Base-by-base conservation (phyloP, 2,888 invertebrate species). In the Glaucopsyche alexis region DNA sequence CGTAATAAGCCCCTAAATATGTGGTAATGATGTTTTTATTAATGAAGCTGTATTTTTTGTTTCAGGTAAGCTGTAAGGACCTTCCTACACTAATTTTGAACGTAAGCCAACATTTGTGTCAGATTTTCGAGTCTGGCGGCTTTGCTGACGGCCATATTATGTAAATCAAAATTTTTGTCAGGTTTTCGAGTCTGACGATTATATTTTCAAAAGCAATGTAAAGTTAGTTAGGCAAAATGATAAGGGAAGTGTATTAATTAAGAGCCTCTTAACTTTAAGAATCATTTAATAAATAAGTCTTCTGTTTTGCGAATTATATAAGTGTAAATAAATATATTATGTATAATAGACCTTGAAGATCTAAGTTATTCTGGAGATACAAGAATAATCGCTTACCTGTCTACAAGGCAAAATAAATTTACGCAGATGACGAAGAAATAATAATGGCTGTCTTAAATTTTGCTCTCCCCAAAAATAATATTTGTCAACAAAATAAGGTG, bases 41-140 rank as follows among this genome's bases (percentile, higher is more conserved):
- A 55, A 55, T 49, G 19, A 49, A 14, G 38, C 29, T 29, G 40
- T 40, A 40, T 38, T 71, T 52, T 47, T 40, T 71, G 71, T 71
- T 71, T 52, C 71, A 71, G 71, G 71, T 71, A 71, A n/a, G n/a
- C n/a, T n/a, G n/a, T n/a, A n/a, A 45, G 7, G 1, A n/a, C 38
- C 49, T 19, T 16, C 42, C 9, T 11, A 60, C 29, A 60, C 7
- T 13, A 11, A 55, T 19, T 7, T 52, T 9, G 3, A 6, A 60
- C 3, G 60, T 60, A 13, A 29, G 55, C 55, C 29, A 47, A 47
- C 47, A 9, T 9, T n/a, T n/a, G n/a, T n/a, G n/a, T n/a, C n/a
- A n/a, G n/a, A n/a, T n/a, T 13, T 47, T 47, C 47, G 4, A 29
- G 29, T 47, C 42, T 42, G 42, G 0, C 29, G 29, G 29, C 29